Conservation (phyloP, 2,797 vertebrate species). For the Megalops cyprinoides region DNA sequence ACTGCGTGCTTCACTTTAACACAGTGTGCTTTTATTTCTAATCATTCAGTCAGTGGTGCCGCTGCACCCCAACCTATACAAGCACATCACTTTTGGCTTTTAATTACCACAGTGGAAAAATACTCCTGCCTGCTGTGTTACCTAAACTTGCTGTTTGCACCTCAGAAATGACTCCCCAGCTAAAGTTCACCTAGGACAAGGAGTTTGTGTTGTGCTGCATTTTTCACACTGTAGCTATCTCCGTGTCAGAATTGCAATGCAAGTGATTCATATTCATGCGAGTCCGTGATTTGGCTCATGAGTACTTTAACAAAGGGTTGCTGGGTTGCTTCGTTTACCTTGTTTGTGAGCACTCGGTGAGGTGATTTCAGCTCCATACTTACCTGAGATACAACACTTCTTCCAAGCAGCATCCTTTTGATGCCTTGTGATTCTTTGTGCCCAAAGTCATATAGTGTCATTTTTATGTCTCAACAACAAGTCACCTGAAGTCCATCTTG, state of each 20-base stretch:
- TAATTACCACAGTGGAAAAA: constrained; percentile 65
- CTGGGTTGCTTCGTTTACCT: neutral
- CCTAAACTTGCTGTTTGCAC: neutral
- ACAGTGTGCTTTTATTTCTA: constrained; percentile 64
- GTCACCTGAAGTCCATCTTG: too few species aligned
- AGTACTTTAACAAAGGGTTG: too few species aligned
- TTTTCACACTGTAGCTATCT: neutral
- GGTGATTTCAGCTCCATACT: neutral
- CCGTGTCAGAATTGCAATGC: neutral
- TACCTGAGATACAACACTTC: too few species aligned
- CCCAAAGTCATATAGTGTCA: too few species aligned
- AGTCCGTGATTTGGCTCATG: neutral
- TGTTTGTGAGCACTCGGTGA: neutral
- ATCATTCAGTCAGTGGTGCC: constrained; percentile 68
- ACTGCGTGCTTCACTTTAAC: constrained; percentile 58
- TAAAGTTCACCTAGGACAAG: neutral
- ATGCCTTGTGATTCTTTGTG: too few species aligned
- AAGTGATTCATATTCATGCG: neutral
- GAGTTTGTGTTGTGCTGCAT: neutral
- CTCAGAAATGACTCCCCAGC: neutral
- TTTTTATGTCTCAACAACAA: too few species aligned
- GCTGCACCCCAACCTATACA: constrained; percentile 62
- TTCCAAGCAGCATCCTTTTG: too few species aligned
- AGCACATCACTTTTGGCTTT: constrained; percentile 51
- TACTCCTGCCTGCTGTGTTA: constrained; percentile 52